These are phyloP conservation scores for Megaleporinus macrocephalus DNA, from an alignment of 2,113 vertebrate genomes.

Conservation along the genomic window DNA sequence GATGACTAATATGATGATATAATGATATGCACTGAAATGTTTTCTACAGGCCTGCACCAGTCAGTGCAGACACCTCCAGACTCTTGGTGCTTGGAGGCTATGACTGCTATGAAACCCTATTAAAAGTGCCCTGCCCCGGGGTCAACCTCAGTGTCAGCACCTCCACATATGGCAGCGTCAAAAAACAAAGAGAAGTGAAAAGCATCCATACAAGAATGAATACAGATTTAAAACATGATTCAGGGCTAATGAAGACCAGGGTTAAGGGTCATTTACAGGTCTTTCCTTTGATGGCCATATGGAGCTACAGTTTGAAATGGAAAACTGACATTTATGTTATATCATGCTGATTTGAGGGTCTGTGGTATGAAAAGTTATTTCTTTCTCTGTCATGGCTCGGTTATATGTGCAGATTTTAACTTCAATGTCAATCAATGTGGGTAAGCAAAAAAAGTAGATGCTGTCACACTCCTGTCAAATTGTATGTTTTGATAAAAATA, in stretches of 20 bases:
- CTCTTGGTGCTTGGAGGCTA: constrained; percentile 14
- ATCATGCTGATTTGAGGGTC: background rate
- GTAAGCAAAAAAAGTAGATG: no score
- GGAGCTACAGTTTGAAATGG: background rate
- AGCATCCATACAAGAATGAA: constrained; percentile 21
- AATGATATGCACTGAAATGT: no score
- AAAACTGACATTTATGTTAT: background rate
- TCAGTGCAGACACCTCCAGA: background rate
- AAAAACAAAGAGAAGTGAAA: constrained; percentile 49
- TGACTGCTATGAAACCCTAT: constrained; percentile 60
- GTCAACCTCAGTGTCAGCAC: constrained; percentile 75
- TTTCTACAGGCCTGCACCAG: no score
- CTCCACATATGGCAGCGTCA: constrained; percentile 73
- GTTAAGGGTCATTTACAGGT: constrained; percentile 74
- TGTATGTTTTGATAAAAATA: no score
- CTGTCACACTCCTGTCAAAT: no score
- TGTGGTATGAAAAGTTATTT: background rate
- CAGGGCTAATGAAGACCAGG: constrained; percentile 71
- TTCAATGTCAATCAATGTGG: no score
- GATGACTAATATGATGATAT: no score
- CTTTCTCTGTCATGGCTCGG: background rate
- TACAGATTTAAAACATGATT: constrained; percentile 8
- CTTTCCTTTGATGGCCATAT: constrained; percentile 67
- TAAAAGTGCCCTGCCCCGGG: constrained; percentile 65
- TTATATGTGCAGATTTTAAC: no score